Conservation (phyloP, 2,113 vertebrate species). For the Aepyceros melampus region DNA sequence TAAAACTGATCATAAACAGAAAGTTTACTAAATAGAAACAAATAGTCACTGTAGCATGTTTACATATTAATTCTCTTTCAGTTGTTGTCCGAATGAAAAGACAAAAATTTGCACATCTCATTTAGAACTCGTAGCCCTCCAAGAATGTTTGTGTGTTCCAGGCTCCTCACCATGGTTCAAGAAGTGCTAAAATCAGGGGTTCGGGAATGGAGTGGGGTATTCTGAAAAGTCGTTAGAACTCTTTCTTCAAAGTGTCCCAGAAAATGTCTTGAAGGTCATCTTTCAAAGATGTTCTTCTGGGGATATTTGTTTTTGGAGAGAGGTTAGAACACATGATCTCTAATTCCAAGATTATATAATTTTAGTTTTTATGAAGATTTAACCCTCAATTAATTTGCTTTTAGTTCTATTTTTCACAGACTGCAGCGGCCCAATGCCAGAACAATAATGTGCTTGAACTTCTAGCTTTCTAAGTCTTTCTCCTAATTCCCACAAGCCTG, state of each 20-base stretch:
- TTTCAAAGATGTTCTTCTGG: background rate
- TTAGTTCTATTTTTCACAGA: background rate
- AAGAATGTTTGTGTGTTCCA: background rate
- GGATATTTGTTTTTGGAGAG: background rate
- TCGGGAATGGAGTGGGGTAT: background rate
- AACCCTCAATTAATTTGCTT: background rate
- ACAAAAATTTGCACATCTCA: background rate
- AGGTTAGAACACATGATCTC: background rate
- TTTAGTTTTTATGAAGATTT: background rate
- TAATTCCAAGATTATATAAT: background rate
- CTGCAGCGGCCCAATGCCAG: background rate
- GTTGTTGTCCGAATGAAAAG: background rate
- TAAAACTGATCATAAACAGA: background rate
- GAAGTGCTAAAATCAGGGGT: background rate
- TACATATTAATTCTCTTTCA: background rate
- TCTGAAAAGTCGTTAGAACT: background rate
- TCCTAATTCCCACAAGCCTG: conserved; percentile 42
- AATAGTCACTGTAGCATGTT: background rate
- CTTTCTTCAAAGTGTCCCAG: background rate
- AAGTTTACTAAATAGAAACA: background rate
- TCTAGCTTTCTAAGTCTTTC: conserved; percentile 2
- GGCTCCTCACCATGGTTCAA: background rate
- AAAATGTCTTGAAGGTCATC: background rate
- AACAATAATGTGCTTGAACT: background rate
- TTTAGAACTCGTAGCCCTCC: background rate